Percentiles rank a stretch among this genome's conserved stretches.
These are phyloP conservation scores for Meles meles DNA, from an alignment of 2,113 vertebrate genomes.

Conservation along the genomic window DNA sequence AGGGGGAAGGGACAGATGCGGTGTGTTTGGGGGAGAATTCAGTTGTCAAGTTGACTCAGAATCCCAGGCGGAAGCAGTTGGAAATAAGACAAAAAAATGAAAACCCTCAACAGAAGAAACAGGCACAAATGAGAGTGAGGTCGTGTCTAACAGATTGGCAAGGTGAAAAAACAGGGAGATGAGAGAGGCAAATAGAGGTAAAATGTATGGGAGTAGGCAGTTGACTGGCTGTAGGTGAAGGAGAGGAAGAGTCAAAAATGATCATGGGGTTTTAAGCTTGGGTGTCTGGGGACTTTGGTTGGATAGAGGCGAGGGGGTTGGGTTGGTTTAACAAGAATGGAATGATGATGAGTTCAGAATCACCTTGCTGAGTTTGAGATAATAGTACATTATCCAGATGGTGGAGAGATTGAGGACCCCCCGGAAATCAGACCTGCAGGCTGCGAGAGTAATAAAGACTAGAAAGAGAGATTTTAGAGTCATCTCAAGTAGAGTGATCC, in stretches of 20 bases:
- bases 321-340: neutral
- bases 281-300: neutral
- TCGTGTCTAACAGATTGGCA: neutral
- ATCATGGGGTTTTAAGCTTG: neutral
- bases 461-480: neutral
- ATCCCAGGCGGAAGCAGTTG: neutral
- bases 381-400: neutral
- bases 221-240: neutral
- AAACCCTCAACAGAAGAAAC: neutral
- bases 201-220: rapidly evolving
- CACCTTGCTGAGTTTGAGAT: neutral
- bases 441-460: neutral
- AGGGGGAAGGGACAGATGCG: neutral
- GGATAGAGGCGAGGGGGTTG: neutral
- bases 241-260: neutral
- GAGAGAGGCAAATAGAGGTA: neutral
- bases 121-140: neutral
- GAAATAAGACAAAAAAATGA: neutral
- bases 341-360: neutral
- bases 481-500: neutral
- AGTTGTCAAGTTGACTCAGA: neutral
- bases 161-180: neutral
- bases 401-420: neutral
- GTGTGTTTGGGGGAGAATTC: neutral
- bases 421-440: neutral